Evolutionary conservation across 2,113 vertebrate species (phyloP).

Genomic region (Serilophus lunatus): DNA sequence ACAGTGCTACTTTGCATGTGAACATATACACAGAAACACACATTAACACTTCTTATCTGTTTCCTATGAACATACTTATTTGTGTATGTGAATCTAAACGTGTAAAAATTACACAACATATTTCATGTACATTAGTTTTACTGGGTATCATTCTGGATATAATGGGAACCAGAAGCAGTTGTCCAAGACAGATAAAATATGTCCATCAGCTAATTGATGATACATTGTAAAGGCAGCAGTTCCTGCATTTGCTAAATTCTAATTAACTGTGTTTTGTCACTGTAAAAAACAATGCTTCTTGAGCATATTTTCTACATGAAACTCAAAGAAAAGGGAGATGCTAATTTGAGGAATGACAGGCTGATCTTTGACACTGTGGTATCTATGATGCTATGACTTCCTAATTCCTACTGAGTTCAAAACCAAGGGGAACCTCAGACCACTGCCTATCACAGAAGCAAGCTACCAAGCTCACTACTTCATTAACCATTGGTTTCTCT

Average conservation of each 20-base stretch:
- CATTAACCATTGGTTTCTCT: not conserved
- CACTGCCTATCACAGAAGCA: not conserved
- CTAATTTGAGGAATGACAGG: not conserved
- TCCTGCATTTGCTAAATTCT: not conserved
- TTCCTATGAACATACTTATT: not conserved
- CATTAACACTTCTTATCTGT: not conserved
- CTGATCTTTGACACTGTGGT: not conserved
- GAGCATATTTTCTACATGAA: not conserved
- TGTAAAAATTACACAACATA: not conserved
- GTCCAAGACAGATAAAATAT: not conserved
- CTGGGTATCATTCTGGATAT: not conserved
- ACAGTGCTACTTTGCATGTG: not conserved
- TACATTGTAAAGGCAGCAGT: not conserved
- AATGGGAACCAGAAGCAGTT: not conserved
- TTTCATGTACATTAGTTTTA: not conserved
- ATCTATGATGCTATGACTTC: not conserved
- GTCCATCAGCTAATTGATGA: not conserved
- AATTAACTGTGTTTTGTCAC: not conserved
- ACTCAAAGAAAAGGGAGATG: not conserved
- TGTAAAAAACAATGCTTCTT: not conserved
- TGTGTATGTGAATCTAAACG: not conserved
- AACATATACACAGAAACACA: accelerated
- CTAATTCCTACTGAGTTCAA: not conserved
- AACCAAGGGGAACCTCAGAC: not conserved
- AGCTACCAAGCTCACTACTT: not conserved